Evolutionary conservation across 1,140 invertebrate species (phyloP).

Genomic region (Mya arenaria): DNA sequence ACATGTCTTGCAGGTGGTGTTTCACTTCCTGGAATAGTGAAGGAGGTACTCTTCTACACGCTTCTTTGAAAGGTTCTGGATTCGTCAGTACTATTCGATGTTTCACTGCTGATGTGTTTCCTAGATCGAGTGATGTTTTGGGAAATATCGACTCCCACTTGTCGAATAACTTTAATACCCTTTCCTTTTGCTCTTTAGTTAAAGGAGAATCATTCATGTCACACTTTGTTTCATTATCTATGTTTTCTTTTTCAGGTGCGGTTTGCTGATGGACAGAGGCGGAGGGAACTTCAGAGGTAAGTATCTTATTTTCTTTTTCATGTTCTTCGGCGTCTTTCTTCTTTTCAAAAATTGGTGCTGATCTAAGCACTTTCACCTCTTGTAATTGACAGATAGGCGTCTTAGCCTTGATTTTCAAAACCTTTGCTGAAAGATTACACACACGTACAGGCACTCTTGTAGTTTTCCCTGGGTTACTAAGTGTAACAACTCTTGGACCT

Average conservation of each 20-base stretch:
- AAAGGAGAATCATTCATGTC: no score
- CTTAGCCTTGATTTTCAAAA: slow-evolving; percentile 15
- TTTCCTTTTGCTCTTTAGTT: neutral
- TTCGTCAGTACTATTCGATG: neutral
- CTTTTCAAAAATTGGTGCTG: neutral
- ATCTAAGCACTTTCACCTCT: slow-evolving; percentile 33
- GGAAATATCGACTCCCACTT: neutral
- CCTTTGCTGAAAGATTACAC: slow-evolving; percentile 48
- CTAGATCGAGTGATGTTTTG: neutral
- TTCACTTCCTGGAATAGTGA: neutral
- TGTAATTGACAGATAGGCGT: slow-evolving; percentile 18
- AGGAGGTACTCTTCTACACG: slow-evolving; percentile 6
- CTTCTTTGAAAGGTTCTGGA: slow-evolving; percentile 23
- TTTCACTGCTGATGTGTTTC: neutral
- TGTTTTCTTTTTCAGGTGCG: neutral
- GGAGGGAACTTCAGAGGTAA: no score
- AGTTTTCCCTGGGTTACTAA: neutral
- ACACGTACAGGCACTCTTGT: slow-evolving; percentile 39
- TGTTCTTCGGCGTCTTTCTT: neutral
- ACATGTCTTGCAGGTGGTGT: slow-evolving; percentile 6
- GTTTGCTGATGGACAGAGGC: neutral
- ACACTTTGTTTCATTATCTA: neutral
- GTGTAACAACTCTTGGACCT: slow-evolving; percentile 52
- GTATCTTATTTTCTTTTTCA: no score
- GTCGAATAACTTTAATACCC: neutral